These are phyloP conservation scores for Trichogramma dendrolimi DNA, from an alignment of 2,888 invertebrate species.

Conservation along the genomic window DNA sequence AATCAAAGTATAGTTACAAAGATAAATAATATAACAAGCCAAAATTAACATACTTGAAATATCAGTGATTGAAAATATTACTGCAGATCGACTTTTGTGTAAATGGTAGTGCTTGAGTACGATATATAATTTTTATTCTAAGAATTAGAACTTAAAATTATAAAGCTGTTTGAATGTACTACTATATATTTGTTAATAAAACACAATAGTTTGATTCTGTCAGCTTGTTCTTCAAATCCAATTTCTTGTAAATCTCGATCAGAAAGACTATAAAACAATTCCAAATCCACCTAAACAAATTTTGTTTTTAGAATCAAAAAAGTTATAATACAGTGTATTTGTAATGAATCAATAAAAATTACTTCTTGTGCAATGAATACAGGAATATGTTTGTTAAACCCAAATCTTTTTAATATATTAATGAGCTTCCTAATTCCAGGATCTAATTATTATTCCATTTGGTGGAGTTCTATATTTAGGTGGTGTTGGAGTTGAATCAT, in stretches of 20 bases:
- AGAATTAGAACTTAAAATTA: no score
- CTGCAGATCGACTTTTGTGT: background rate
- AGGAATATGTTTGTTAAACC: conserved; percentile 37
- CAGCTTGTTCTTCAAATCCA: conserved; percentile 40
- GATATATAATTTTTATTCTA: no score
- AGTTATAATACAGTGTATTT: background rate
- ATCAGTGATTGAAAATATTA: background rate
- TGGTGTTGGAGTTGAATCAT: conserved; percentile 43
- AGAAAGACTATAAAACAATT: conserved; percentile 43
- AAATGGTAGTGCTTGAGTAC: no score
- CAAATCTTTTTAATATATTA: conserved; percentile 38
- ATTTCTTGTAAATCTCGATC: conserved; percentile 45
- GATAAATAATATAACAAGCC: background rate
- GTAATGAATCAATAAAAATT: conserved; percentile 18
- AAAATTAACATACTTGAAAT: no score
- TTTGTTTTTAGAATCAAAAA: background rate
- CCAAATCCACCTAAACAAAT: conserved; percentile 42
- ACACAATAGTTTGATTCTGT: conserved; percentile 37
- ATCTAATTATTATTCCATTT: conserved; percentile 37
- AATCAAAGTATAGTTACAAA: background rate
- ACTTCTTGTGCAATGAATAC: conserved; percentile 47
- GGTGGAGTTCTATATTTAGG: conserved; percentile 43
- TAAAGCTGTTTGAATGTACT: background rate
- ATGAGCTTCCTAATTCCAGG: conserved; percentile 38
- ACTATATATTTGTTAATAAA: conserved; percentile 36